Percentiles rank a stretch among this genome's conserved stretches.
phyloP scores from a whole-genome alignment of 1,140 invertebrate genomes.

The Anoplolepis gracilipes region DNA sequence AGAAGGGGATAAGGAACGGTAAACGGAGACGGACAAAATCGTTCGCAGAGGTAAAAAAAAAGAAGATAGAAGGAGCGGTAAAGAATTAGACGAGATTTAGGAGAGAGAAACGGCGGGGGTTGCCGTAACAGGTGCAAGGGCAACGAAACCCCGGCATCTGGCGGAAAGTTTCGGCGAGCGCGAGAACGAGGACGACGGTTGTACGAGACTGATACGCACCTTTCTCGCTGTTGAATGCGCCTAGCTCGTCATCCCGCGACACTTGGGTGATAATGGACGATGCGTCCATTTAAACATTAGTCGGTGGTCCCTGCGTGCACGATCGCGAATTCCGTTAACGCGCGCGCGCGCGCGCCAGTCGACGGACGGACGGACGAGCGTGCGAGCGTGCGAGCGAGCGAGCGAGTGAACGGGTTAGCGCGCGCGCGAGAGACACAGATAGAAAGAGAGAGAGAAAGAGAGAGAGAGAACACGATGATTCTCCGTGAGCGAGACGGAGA shows the following conservation, averaged over 20 bases:
- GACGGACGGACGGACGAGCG: slow-evolving; percentile 57
- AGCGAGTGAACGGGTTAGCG: not conserved
- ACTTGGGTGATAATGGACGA: slow-evolving; percentile 99
- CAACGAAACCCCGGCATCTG: slow-evolving; percentile 74
- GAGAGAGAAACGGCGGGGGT: slow-evolving; percentile 66
- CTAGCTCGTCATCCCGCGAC: slow-evolving; percentile 96
- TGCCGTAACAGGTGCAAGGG: slow-evolving; percentile 80
- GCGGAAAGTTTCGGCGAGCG: slow-evolving; percentile 57
- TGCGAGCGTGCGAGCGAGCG: not conserved
- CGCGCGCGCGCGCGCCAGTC: slow-evolving; percentile 77
- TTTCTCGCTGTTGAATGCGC: slow-evolving; percentile 95
- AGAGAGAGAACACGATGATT: not conserved
- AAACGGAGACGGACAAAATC: not conserved
- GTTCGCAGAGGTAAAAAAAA: not conserved
- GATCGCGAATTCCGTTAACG: slow-evolving; percentile 81
- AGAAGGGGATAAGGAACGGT: slow-evolving; percentile 11
- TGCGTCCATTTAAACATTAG: slow-evolving; percentile 97
- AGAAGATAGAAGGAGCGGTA: not conserved
- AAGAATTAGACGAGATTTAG: slow-evolving; percentile 49
- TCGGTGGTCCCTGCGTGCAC: slow-evolving; percentile 82
- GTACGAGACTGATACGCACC: slow-evolving; percentile 87
- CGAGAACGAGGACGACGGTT: slow-evolving; percentile 20
- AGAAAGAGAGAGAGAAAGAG: not conserved
- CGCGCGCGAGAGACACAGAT: not conserved
- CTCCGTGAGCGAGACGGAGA: not conserved